Conservation (phyloP, 1,140 invertebrate genomes). For the Agrypnia vestita region DNA sequence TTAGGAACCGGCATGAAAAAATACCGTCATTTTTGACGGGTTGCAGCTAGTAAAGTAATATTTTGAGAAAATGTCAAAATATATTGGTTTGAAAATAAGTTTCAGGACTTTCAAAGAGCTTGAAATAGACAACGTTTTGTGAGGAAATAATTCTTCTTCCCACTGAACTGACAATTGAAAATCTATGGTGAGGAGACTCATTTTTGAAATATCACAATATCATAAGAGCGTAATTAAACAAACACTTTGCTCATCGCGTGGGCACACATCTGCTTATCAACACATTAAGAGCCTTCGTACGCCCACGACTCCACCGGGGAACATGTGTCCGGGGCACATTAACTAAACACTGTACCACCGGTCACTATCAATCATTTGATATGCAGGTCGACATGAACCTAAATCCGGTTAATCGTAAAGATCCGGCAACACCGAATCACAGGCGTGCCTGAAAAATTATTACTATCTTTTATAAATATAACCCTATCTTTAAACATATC, state of each 20-base stretch:
- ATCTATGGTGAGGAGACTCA: not conserved
- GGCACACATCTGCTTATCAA: conserved; percentile 23
- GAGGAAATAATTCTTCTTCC: no score
- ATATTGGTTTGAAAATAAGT: no score
- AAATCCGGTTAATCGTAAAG: conserved; percentile 28
- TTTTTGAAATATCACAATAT: conserved; percentile 4
- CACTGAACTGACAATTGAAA: conserved; percentile 19
- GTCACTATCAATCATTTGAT: conserved; percentile 32
- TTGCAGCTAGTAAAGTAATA: no score
- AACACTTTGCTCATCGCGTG: conserved; percentile 32
- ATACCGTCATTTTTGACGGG: no score
- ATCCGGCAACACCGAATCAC: conserved; percentile 18
- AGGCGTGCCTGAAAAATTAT: conserved; percentile 23
- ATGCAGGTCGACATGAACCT: conserved; percentile 19
- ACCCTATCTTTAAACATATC: no score
- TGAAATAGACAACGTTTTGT: not conserved
- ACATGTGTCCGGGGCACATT: conserved; percentile 34
- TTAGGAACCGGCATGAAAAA: no score
- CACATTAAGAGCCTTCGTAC: conserved; percentile 34
- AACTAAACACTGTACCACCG: conserved; percentile 32
- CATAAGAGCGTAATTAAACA: conserved; percentile 41
- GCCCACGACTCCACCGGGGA: conserved; percentile 23
- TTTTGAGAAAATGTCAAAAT: no score
- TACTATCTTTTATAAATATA: no score
- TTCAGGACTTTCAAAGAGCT: no score